Conservation (phyloP, 2,888 invertebrate genomes). For the Pycnomerus fuliginosus region DNA sequence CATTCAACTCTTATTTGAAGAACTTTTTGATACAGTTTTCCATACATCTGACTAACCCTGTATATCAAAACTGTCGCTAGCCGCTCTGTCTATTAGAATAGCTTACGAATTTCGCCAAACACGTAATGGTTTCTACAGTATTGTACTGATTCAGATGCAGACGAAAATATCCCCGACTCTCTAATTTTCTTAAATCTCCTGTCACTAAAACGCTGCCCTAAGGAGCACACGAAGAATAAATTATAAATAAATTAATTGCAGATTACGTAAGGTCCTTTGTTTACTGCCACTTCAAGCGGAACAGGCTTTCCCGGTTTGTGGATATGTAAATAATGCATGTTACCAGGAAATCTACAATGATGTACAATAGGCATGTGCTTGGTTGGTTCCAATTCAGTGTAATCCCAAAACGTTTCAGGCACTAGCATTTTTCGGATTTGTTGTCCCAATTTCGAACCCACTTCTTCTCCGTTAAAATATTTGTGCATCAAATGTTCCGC, state of each 20-base stretch:
- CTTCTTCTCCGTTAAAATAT: conserved; percentile 62
- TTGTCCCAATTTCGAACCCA: conserved; percentile 60
- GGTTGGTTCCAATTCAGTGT: conserved; percentile 1
- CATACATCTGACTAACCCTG: no score
- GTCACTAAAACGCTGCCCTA: conserved; percentile 62
- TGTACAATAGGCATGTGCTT: conserved; percentile 46
- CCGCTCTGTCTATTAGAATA: neutral
- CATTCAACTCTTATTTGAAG: no score
- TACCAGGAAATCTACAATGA: conserved; percentile 60
- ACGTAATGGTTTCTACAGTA: conserved; percentile 61
- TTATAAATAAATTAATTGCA: neutral
- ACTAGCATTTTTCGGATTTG: conserved; percentile 33
- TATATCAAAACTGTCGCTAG: no score
- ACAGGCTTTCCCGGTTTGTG: conserved; percentile 59
- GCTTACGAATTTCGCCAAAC: conserved; percentile 58
- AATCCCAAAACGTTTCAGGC: conserved; percentile 17
- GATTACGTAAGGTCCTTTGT: conserved; percentile 43
- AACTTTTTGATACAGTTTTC: no score
- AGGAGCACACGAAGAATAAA: neutral
- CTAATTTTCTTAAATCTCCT: conserved; percentile 51
- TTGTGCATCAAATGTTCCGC: conserved; percentile 56
- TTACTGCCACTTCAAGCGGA: conserved; percentile 56
- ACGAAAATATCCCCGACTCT: conserved; percentile 60
- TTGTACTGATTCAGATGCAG: conserved; percentile 60
- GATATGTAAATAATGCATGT: conserved; percentile 61